phyloP scores from a whole-genome alignment of 1,140 invertebrate species.

The Phocides pigmalion region DNA sequence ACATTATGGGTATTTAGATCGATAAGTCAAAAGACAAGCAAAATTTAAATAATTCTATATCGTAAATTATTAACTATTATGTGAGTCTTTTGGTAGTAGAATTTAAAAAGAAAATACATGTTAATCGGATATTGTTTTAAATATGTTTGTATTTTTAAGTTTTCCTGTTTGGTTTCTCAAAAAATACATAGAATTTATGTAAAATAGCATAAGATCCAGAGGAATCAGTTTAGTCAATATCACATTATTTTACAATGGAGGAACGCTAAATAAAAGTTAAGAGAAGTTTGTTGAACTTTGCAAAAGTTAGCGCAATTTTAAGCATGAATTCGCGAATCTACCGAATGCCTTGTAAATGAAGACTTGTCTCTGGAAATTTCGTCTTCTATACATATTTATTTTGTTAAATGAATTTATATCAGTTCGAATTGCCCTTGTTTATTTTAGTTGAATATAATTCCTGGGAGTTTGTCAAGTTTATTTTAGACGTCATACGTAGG shows the following conservation, averaged over 20 bases:
- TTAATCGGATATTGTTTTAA: too few species aligned
- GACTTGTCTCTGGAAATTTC: constrained; percentile 31
- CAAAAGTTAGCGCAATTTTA: constrained; percentile 30
- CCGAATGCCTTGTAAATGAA: constrained; percentile 32
- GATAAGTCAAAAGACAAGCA: too few species aligned
- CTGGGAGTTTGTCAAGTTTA: too few species aligned
- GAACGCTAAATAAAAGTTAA: constrained; percentile 32
- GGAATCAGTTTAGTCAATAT: constrained; percentile 28
- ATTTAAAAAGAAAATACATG: too few species aligned
- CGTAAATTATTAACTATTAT: too few species aligned
- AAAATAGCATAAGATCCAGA: not conserved
- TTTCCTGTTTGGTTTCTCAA: not conserved
- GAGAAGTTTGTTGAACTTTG: constrained; percentile 32
- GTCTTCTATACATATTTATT: constrained; percentile 31
- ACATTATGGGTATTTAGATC: too few species aligned
- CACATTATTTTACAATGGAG: constrained; percentile 33
- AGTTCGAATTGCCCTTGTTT: constrained; percentile 17
- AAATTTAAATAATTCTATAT: too few species aligned
- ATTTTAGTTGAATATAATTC: constrained; percentile 14
- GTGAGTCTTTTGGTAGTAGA: too few species aligned
- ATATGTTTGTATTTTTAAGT: too few species aligned
- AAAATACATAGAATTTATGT: not conserved
- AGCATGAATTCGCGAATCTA: constrained; percentile 33
- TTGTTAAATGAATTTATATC: constrained; percentile 29
- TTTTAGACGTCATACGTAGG: too few species aligned